Percentiles rank a stretch among this genome's conserved stretches.
phyloP scores from a whole-genome alignment of 2,113 vertebrate species.

The Mugil cephalus region DNA sequence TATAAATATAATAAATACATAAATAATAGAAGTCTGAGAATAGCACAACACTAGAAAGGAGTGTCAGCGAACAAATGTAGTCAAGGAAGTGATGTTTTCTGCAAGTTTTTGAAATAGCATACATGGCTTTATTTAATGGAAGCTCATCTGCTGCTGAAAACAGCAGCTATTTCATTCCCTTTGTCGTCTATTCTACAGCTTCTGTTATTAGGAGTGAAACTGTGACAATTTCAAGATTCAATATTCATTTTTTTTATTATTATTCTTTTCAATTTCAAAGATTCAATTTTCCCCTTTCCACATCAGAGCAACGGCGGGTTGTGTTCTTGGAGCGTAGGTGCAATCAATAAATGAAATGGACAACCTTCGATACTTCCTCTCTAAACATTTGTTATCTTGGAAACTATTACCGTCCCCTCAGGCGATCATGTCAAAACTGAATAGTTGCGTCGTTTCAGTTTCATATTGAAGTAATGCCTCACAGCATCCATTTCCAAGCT shows the following conservation, averaged over 20 bases:
- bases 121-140: slow-evolving; percentile 8
- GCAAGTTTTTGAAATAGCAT: neutral
- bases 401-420: slow-evolving; percentile 26
- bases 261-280: too few relatives aligned
- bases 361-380: slow-evolving; percentile 7
- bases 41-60: too few relatives aligned
- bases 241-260: too few relatives aligned
- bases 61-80: neutral
- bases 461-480: slow-evolving; percentile 47
- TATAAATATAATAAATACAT: neutral
- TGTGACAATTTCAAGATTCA: too few relatives aligned
- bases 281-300: neutral
- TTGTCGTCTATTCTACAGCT: slow-evolving; percentile 1
- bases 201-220: too few relatives aligned
- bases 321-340: neutral
- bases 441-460: slow-evolving; percentile 24
- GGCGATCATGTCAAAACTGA: slow-evolving; percentile 39
- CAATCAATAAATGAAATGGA: slow-evolving; percentile 30
- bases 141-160: slow-evolving; percentile 25
- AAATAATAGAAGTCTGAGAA: neutral
- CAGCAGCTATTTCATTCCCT: slow-evolving; percentile 20
- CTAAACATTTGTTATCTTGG: slow-evolving; percentile 25
- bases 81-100: neutral
- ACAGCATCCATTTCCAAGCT: slow-evolving; percentile 33
- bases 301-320: neutral